Base-by-base conservation (phyloP, 2,113 vertebrate species). In the Ageneiosus marmoratus region DNA sequence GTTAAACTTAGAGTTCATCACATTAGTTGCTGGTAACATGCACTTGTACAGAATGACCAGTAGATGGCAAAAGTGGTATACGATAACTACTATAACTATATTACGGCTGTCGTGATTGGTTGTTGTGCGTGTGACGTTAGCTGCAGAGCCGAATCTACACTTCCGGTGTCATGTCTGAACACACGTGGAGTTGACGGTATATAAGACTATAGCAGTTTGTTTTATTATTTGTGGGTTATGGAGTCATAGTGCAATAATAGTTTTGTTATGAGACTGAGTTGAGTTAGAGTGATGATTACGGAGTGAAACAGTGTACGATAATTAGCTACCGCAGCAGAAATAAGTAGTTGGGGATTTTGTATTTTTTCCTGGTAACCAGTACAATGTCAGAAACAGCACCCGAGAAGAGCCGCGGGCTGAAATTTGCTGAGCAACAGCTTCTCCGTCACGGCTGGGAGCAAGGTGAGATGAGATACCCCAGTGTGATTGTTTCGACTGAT, bases 361-460 rank as follows among this genome's bases (percentile, higher is more conserved):
- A 0, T 50, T 10, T 27, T 37, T 60, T 44, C 27, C 9, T 46
- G 46, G 10, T 58, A 11, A 18, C 18, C n/a, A 13, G 50, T 5
- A 80, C 87, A 60, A 94, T 94, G 94, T 89, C 91, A 0, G 91
- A 85, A 27, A 6, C 29, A 81, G 16, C 62, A 5, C 74, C 72
- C 29, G 81, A 89, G 48, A 94, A 94, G 84, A 92, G 91, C 77
- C 86, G 79, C 41, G 96, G 94, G 29, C 89, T 95, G 88, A 93
- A 89, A 55, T 97, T 98, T 87, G 97, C 96, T 0, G 96, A 97
- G 89, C 83, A 92, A 62, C 95, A 96, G 69, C 91, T 98, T 77
- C 91, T 91, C n/a, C 93, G 94, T n/a, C 95, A 97, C 24, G 97
- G 96, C 70, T 98, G 97, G 96, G 91, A 92, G 69, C 91, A 91